Conservation (phyloP, 1,140 invertebrate genomes). For the Pogonognathellus flavescens region DNA sequence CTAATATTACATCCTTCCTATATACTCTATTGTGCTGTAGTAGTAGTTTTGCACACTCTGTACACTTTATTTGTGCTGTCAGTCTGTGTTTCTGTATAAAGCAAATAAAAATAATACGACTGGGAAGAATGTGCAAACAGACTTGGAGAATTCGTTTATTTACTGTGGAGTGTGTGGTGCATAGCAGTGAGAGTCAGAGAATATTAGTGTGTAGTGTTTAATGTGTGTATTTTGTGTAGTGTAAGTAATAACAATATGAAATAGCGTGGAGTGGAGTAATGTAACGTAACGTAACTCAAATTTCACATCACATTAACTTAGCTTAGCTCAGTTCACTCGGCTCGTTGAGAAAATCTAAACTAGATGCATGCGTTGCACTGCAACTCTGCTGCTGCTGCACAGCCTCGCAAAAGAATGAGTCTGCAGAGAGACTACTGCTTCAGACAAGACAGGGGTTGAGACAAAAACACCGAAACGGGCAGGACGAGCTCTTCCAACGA, state of each 20-base stretch:
- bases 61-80: background rate
- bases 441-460: background rate
- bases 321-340: conserved; percentile 35
- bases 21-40: background rate
- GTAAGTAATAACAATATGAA: conserved; percentile 55
- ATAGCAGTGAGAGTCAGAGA: conserved; percentile 1
- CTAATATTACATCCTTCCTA: background rate
- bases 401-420: background rate
- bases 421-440: background rate
- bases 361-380: background rate
- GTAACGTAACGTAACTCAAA: conserved; percentile 59
- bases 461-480: conserved; percentile 41
- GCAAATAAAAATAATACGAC: conserved; percentile 23
- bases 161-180: background rate
- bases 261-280: conserved; percentile 23
- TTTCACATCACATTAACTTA: conserved; percentile 63
- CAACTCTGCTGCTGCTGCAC: background rate
- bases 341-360: conserved; percentile 45
- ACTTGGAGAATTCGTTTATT: conserved; percentile 17
- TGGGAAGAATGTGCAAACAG: conserved; percentile 13
- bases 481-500: conserved; percentile 18
- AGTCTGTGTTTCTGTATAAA: background rate
- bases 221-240: conserved; percentile 56
- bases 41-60: background rate
- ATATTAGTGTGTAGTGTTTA: conserved; percentile 43